Evolutionary conservation across 2,113 vertebrate species (phyloP).

Genomic region (Aptenodytes forsteri): DNA sequence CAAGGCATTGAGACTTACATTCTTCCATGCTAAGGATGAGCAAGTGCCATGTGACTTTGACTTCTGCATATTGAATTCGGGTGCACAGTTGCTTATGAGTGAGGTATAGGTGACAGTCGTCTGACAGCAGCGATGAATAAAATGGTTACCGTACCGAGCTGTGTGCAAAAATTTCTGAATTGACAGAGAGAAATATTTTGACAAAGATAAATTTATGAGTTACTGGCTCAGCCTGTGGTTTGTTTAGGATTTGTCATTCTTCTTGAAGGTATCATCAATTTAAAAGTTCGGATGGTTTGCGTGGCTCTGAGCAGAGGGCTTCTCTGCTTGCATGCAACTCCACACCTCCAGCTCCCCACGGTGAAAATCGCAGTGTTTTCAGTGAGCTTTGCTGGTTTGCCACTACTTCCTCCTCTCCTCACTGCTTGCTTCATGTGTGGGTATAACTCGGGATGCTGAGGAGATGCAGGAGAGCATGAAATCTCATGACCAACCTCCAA

Average conservation of each 20-base stretch:
- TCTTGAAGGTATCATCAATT: neutral
- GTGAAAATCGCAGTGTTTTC: neutral
- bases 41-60: neutral
- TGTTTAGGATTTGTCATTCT: constrained; percentile 12
- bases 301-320: neutral
- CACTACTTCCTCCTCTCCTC: neutral
- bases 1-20: neutral
- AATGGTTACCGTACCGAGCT: rapidly evolving
- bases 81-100: neutral
- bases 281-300: neutral
- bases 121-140: neutral
- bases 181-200: neutral
- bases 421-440: rapidly evolving
- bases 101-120: neutral
- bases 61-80: neutral
- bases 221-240: neutral
- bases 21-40: neutral
- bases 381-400: neutral
- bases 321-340: neutral
- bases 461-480: neutral
- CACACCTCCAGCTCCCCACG: neutral
- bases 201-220: neutral
- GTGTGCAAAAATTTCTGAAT: neutral
- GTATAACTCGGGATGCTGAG: neutral
- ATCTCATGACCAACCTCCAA: neutral